A percentile compares a stretch with the other conserved stretches of the same genome.
These are phyloP conservation scores for Zaprionus inermis DNA, from an alignment of 1,140 invertebrate species.

Conservation along the genomic window DNA sequence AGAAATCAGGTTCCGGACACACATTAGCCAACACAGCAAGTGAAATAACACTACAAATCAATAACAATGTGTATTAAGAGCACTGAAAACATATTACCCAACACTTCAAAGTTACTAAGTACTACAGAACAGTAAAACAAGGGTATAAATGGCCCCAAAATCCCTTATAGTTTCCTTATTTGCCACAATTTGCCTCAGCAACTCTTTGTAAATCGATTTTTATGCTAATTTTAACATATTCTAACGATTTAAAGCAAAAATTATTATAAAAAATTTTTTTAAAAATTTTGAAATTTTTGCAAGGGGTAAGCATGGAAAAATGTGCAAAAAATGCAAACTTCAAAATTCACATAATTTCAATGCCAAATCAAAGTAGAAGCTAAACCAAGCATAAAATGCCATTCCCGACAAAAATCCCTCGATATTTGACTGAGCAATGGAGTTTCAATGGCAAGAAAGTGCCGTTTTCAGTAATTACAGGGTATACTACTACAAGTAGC, in stretches of 20 bases:
- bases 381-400: background rate
- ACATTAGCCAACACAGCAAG: too few species aligned
- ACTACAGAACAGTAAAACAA: too few species aligned
- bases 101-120: too few species aligned
- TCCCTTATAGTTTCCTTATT: background rate
- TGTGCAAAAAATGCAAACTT: background rate
- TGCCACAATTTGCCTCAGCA: background rate
- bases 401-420: background rate
- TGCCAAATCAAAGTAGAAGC: background rate
- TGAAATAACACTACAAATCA: too few species aligned
- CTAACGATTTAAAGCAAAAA: background rate
- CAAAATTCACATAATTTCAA: too few species aligned
- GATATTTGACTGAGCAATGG: background rate
- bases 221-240: background rate
- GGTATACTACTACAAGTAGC: constrained; percentile 4
- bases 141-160: too few species aligned
- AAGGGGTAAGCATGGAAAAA: too few species aligned
- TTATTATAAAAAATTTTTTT: constrained; percentile 9
- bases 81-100: too few species aligned
- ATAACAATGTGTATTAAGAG: too few species aligned
- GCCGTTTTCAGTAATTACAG: background rate
- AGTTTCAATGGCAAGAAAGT: background rate
- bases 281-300: background rate
- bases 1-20: too few species aligned
- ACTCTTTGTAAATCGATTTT: background rate